phyloP scores from a whole-genome alignment of 2,797 vertebrate species.

The Hapalemur alaotrensis region DNA sequence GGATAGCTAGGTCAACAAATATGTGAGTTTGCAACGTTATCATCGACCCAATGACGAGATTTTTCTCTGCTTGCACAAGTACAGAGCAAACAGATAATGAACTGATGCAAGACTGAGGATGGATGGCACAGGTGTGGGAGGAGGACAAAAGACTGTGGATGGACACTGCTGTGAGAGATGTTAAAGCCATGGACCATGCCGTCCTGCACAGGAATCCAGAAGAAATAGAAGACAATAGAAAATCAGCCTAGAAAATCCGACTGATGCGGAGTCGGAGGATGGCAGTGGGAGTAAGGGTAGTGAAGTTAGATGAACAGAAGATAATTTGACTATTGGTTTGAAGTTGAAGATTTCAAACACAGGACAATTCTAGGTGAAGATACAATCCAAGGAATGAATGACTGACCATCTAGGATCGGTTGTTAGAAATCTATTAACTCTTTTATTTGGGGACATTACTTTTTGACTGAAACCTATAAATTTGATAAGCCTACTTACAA shows the following conservation, averaged over 20 bases:
- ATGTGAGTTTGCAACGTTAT: not conserved
- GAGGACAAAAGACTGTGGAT: not conserved
- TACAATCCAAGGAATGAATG: not conserved
- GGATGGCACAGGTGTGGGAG: not conserved
- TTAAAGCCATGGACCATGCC: not conserved
- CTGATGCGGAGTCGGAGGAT: not conserved
- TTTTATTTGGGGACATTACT: not conserved
- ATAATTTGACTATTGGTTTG: not conserved
- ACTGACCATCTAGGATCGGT: not conserved
- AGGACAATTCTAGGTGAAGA: not conserved
- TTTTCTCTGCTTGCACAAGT: not conserved
- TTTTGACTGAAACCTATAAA: not conserved
- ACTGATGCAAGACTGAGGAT: not conserved
- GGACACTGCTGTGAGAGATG: not conserved
- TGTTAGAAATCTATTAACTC: not conserved
- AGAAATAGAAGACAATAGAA: not conserved
- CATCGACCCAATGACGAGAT: not conserved
- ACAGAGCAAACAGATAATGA: not conserved
- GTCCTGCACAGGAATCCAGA: not conserved
- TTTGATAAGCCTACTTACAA: not conserved
- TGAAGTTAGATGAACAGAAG: not conserved
- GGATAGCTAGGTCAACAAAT: not conserved
- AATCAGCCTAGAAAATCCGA: not conserved
- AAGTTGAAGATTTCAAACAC: not conserved
- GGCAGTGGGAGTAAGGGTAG: not conserved